These are phyloP conservation scores for Agrilus biguttatus DNA, from an alignment of 2,888 invertebrate species.

Conservation along the genomic window DNA sequence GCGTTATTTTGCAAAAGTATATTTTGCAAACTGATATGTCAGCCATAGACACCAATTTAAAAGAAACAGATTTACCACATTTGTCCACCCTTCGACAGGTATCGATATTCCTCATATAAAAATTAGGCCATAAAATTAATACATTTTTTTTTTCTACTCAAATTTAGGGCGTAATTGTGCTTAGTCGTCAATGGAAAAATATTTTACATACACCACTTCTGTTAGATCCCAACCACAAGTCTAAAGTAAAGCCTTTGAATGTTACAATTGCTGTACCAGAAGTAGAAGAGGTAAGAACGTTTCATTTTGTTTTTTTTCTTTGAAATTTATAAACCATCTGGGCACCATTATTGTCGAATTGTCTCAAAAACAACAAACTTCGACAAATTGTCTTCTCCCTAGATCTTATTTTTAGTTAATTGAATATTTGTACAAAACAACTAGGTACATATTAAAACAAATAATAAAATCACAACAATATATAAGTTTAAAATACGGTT, in stretches of 20 bases:
- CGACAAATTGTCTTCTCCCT: no score
- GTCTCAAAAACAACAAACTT: no score
- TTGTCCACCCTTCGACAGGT: constrained; percentile 79
- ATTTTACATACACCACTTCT: constrained; percentile 84
- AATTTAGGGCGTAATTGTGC: constrained; percentile 80
- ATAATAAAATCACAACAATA: no score
- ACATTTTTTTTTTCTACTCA: not conserved
- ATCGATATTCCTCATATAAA: not conserved
- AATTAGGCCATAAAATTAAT: not conserved
- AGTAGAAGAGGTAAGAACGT: constrained; percentile 53
- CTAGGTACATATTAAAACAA: no score
- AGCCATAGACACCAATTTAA: constrained; percentile 69
- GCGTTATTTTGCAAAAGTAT: constrained; percentile 75
- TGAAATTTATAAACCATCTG: constrained; percentile 1
- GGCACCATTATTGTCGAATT: not conserved
- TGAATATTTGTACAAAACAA: no score
- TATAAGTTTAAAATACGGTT: no score
- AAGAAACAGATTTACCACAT: constrained; percentile 72
- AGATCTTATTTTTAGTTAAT: no score
- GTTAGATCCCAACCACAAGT: constrained; percentile 74
- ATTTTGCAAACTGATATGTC: constrained; percentile 62
- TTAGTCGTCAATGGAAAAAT: constrained; percentile 95
- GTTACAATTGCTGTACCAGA: constrained; percentile 81
- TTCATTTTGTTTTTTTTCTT: constrained; percentile 2
- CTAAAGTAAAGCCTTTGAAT: constrained; percentile 69